Evolutionary conservation across 2,797 vertebrate species (phyloP).

Genomic region (Gallinago solitaria): DNA sequence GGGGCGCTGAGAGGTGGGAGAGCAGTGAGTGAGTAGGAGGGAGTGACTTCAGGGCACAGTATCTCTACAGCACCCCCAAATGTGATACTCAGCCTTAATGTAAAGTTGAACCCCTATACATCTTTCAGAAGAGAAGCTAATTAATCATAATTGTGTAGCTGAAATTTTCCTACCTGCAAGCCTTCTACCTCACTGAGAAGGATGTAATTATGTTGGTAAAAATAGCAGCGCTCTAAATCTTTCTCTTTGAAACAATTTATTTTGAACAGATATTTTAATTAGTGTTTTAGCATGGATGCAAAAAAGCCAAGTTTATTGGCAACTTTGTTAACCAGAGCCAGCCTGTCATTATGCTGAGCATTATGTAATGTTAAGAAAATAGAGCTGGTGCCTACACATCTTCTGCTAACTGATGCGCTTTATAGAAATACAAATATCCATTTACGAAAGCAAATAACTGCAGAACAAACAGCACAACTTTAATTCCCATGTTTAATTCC

Average conservation of each 20-base stretch:
- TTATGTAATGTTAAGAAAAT: neutral
- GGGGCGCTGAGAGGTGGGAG: neutral
- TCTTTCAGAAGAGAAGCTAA: neutral
- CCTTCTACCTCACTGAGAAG: neutral
- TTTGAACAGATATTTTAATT: neutral
- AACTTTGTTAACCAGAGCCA: neutral
- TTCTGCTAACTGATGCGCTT: neutral
- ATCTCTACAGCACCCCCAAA: neutral
- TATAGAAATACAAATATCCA: neutral
- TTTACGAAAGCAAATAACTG: neutral
- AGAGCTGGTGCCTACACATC: constrained; percentile 7
- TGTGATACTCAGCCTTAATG: neutral
- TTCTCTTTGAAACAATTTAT: neutral
- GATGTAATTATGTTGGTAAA: constrained; percentile 22
- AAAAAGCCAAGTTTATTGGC: neutral
- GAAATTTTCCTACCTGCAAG: neutral
- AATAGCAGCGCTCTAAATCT: neutral
- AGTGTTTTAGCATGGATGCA: neutral
- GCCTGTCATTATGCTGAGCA: neutral
- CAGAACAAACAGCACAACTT: neutral
- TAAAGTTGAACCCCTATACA: neutral
- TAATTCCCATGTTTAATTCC: neutral
- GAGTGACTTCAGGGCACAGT: neutral
- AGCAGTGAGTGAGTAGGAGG: neutral
- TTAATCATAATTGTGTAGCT: neutral